These are phyloP conservation scores for Dendrolimus houi DNA, from an alignment of 2,888 invertebrate species.

Conservation along the genomic window DNA sequence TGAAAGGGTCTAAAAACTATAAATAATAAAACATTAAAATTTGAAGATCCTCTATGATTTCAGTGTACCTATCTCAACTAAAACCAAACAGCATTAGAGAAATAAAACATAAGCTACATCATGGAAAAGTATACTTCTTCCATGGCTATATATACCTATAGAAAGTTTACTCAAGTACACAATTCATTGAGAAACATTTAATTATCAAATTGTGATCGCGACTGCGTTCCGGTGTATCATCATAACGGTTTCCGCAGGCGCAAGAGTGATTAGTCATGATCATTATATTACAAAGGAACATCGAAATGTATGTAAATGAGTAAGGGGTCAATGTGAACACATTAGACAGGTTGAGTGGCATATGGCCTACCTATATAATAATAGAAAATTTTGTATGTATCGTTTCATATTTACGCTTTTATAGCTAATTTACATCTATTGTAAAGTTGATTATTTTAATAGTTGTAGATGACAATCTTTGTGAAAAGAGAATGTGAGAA, in stretches of 20 bases:
- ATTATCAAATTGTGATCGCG: constrained; percentile 20
- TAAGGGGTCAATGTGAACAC: not conserved
- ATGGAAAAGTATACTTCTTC: too few species aligned
- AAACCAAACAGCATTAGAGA: too few species aligned
- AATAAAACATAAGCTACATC: too few species aligned
- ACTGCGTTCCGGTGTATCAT: constrained; percentile 16
- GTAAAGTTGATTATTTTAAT: not conserved
- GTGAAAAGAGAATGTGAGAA: too few species aligned
- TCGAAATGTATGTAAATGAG: not conserved
- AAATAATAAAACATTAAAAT: too few species aligned
- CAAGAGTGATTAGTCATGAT: not conserved
- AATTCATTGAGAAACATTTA: constrained; percentile 7
- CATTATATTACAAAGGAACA: not conserved
- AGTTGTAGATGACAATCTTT: too few species aligned
- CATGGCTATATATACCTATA: too few species aligned
- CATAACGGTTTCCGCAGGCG: constrained; percentile 19
- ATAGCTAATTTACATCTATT: not conserved
- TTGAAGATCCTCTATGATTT: too few species aligned
- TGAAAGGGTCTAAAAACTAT: too few species aligned
- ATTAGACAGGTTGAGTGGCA: constrained; percentile 1
- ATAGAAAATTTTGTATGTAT: not conserved
- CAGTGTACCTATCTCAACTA: too few species aligned
- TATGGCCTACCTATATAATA: not conserved
- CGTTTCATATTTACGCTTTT: constrained; percentile 7
- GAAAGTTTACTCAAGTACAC: too few species aligned